Base-by-base conservation (phyloP, 1,140 invertebrate species). In the Camponotus vicinus region DNA sequence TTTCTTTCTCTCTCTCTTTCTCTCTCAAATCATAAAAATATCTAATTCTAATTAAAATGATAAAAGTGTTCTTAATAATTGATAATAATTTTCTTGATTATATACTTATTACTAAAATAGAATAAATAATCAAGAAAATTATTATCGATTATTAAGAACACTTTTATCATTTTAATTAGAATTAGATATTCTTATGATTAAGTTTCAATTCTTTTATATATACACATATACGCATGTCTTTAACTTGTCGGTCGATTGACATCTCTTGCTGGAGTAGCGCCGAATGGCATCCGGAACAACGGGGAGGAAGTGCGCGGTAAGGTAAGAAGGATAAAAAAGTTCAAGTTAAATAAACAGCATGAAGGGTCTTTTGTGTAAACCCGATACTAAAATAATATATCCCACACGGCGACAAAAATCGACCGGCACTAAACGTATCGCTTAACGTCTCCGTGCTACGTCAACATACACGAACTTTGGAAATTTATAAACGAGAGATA, bases 331-430 rank as follows among this genome's bases (percentile, higher is more conserved):
- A 91, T 92, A 90, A 86, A 92, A 78, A 80, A 89, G 70, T 42
- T 82, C 79, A 93, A 92, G 92, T 92, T 91, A 92, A 92, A 93
- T 92, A 94, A 93, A 93, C 89, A 91, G 52, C 32, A 15, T 73
- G 85, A 92, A 92, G 92, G 88, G 90, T 88, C 89, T 89, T 92
- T 92, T 92, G 88, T 93, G 82, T 93, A 90, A 92, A 93, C 88
- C 85, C 27, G 67, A 92, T 88, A 89, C 91, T 93, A 93, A 91
- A 94, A 93, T 92, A 94, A 94, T 94, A 94, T 93, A 93, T 93
- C 92, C 76, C 71, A 75, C 92, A 90, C 87, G 86, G 37, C 82
- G 88, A 89, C 87, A 90, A 91, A 52, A 52, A 92, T 88, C 86
- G 80, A 34, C 59, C 63, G 71, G 57, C 69, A 57, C 64, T 66